These are phyloP conservation scores for Gephyroberyx darwinii DNA, from an alignment of 2,797 vertebrate genomes.

Conservation along the genomic window DNA sequence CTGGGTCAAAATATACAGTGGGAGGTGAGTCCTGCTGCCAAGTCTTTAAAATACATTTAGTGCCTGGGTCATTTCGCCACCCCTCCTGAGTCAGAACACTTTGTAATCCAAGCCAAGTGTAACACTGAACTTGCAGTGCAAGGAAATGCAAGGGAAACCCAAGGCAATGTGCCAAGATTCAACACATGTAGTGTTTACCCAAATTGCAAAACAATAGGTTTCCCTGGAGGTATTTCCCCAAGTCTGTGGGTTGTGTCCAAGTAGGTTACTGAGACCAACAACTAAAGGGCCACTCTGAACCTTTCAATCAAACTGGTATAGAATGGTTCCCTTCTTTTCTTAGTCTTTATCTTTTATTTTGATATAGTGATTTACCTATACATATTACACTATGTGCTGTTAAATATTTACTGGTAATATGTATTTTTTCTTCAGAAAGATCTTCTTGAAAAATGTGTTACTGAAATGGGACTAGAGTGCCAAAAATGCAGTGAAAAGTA, in stretches of 20 bases:
- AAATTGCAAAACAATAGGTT: constrained; percentile 40
- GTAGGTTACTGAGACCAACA: constrained; percentile 8
- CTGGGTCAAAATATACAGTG: constrained; percentile 8
- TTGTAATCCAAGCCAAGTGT: constrained; percentile 39
- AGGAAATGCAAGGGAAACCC: constrained; percentile 21
- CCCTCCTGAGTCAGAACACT: constrained; percentile 5
- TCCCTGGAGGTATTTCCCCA: constrained; percentile 15
- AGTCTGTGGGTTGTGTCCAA: constrained; percentile 19
- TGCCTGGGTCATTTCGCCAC: constrained; percentile 9
- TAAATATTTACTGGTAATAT: background rate
- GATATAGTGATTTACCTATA: background rate
- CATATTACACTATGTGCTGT: background rate
- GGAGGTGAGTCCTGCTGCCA: constrained; percentile 5
- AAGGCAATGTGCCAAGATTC: constrained; percentile 20
- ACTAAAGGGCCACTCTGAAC: background rate
- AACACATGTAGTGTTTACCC: constrained; percentile 29
- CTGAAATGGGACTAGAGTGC: background rate
- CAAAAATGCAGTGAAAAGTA: background rate
- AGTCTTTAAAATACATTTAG: constrained; percentile 22
- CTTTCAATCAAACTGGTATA: background rate
- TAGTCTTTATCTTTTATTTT: background rate
- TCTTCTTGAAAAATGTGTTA: background rate
- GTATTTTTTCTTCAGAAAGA: background rate
- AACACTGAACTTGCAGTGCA: constrained; percentile 29
- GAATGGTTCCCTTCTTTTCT: background rate